These are phyloP conservation scores for Blastomussa wellsi DNA, from an alignment of 92 coral and sea anemone genomes.

Conservation along the genomic window DNA sequence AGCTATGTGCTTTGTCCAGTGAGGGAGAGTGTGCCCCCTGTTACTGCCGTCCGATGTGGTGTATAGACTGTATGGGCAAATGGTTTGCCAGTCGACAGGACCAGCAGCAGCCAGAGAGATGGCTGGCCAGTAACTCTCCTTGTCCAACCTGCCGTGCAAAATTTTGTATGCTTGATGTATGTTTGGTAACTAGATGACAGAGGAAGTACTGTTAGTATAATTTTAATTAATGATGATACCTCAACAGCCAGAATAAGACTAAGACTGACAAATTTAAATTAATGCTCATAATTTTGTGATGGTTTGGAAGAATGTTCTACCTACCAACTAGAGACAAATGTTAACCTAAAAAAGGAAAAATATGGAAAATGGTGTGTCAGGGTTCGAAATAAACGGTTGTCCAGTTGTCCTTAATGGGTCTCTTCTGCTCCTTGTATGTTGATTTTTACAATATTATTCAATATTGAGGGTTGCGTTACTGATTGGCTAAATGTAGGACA, in stretches of 20 bases:
- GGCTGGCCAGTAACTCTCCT: constrained; percentile 91
- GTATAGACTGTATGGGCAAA: constrained; percentile 97
- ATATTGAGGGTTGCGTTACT: too few species aligned
- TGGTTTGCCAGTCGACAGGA: constrained; percentile 99
- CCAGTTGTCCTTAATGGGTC: too few species aligned
- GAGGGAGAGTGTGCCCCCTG: constrained; percentile 91
- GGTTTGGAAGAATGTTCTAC: not conserved
- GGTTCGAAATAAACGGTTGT: too few species aligned
- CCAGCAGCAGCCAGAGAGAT: constrained; percentile 84
- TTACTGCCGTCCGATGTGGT: constrained; percentile 98
- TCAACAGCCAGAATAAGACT: not conserved
- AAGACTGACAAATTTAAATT: not conserved
- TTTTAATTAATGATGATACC: not conserved
- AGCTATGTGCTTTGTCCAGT: constrained; percentile 79
- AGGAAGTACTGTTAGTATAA: not conserved
- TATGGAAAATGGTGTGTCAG: too few species aligned
- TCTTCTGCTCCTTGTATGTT: too few species aligned
- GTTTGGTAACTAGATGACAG: constrained; percentile 67
- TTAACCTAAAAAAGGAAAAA: not conserved
- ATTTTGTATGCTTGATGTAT: constrained; percentile 93
- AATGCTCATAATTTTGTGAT: not conserved
- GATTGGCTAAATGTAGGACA: too few species aligned
- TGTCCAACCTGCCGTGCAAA: constrained; percentile 95
- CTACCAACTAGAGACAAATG: not conserved
- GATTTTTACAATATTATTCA: too few species aligned